A percentile compares a stretch with the other conserved stretches of the same genome.
phyloP scores from a whole-genome alignment of 2,113 vertebrate species.

The Pteronura brasiliensis region DNA sequence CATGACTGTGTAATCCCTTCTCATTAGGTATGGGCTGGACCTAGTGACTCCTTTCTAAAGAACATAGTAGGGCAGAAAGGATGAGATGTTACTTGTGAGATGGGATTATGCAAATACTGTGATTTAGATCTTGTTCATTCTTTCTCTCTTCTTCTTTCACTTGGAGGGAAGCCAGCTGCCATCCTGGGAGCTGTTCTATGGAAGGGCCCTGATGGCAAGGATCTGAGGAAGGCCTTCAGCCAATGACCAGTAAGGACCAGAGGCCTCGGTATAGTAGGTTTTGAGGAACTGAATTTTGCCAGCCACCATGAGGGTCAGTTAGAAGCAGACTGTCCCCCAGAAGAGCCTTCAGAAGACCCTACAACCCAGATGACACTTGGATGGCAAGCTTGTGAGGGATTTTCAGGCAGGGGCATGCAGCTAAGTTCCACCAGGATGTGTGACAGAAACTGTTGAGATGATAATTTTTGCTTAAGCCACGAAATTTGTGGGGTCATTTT shows the following conservation, averaged over 20 bases:
- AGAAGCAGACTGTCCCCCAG: background rate
- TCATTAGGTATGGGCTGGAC: background rate
- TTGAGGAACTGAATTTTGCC: background rate
- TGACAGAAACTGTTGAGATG: background rate
- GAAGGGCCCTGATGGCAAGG: background rate
- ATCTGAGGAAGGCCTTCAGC: background rate
- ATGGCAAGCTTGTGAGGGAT: background rate
- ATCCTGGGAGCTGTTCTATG: background rate
- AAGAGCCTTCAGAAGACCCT: background rate
- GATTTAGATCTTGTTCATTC: background rate
- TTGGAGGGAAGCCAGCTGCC: background rate
- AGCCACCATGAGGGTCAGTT: background rate
- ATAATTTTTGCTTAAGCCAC: background rate
- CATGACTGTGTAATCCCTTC: background rate
- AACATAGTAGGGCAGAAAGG: background rate
- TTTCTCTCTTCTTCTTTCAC: background rate
- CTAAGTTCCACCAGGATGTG: background rate
- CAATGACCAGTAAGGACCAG: background rate
- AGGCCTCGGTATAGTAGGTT: background rate
- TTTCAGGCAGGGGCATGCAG: background rate
- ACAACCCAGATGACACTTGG: background rate
- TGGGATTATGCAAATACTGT: background rate
- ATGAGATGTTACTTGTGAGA: background rate
- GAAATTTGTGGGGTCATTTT: background rate
- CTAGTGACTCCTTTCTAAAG: background rate